A percentile compares a stretch with the other conserved stretches of the same genome.
Conservation (phyloP, 2,888 invertebrate genomes). For the Drosophila anomelani region DNA sequence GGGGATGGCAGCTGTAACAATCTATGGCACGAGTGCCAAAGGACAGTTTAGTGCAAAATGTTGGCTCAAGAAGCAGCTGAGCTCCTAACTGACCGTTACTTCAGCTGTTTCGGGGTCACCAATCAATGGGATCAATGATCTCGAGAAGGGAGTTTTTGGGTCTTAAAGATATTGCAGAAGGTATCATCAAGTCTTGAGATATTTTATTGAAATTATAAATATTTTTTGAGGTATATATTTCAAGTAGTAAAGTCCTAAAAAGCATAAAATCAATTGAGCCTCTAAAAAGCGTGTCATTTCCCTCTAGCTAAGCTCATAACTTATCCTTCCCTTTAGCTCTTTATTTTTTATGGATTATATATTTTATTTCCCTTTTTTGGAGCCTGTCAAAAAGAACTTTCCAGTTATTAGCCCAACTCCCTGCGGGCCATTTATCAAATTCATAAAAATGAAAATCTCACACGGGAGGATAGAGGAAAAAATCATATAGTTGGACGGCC, state of each 20-base stretch:
- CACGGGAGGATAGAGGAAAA: constrained; percentile 9
- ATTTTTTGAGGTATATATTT: neutral
- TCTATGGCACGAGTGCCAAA: constrained; percentile 62
- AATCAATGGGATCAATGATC: constrained; percentile 21
- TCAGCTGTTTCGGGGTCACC: constrained; percentile 22
- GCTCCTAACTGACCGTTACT: constrained; percentile 48
- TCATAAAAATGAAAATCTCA: constrained; percentile 69
- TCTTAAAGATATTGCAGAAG: neutral
- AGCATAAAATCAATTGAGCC: neutral
- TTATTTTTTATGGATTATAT: constrained; percentile 39
- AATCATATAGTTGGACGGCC: constrained; percentile 23
- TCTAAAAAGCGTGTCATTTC: neutral
- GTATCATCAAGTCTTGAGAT: neutral
- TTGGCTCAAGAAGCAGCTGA: constrained; percentile 61
- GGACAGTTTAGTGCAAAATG: constrained; percentile 44
- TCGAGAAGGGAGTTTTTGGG: neutral
- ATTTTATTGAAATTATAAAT: too few relatives aligned
- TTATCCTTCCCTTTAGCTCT: neutral
- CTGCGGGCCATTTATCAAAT: constrained; percentile 70
- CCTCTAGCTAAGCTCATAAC: neutral
- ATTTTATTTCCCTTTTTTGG: constrained; percentile 21
- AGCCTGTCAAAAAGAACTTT: constrained; percentile 60
- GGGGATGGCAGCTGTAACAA: constrained; percentile 62
- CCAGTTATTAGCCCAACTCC: constrained; percentile 67
- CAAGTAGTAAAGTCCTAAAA: neutral